These are phyloP conservation scores for Acromyrmex heyeri DNA, from an alignment of 1,140 invertebrate species.

Conservation along the genomic window DNA sequence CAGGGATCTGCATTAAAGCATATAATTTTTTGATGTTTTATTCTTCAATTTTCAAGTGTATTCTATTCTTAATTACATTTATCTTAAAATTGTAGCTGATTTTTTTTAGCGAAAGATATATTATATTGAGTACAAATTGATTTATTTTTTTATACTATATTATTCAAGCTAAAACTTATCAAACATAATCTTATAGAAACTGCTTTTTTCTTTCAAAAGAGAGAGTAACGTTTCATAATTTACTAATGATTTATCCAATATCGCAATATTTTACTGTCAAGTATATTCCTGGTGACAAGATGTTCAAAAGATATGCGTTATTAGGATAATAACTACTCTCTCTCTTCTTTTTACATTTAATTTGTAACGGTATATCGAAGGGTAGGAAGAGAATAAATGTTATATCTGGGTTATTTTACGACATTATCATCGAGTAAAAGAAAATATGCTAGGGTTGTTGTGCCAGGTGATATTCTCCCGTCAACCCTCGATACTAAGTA, in stretches of 20 bases:
- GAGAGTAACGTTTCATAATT: neutral
- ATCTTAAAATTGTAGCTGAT: neutral
- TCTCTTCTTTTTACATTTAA: neutral
- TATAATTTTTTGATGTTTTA: neutral
- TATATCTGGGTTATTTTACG: neutral
- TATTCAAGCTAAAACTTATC: neutral
- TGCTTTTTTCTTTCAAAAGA: neutral
- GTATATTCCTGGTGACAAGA: neutral
- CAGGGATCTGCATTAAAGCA: slow-evolving; percentile 40
- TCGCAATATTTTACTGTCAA: neutral
- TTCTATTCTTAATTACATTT: neutral
- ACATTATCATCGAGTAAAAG: neutral
- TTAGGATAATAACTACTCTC: neutral
- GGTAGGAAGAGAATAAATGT: neutral
- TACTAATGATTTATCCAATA: neutral
- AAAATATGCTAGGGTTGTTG: slow-evolving; percentile 27
- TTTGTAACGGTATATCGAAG: neutral
- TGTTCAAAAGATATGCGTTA: neutral
- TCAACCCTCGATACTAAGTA: slow-evolving; percentile 12
- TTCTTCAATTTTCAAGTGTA: neutral
- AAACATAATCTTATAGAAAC: neutral
- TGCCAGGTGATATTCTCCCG: slow-evolving; percentile 1
- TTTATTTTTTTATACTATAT: no score
- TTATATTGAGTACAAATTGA: neutral
- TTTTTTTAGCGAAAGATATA: neutral